Evolutionary conservation across 2,888 invertebrate genomes (phyloP).

Genomic region (Drosophila tanythrix): DNA sequence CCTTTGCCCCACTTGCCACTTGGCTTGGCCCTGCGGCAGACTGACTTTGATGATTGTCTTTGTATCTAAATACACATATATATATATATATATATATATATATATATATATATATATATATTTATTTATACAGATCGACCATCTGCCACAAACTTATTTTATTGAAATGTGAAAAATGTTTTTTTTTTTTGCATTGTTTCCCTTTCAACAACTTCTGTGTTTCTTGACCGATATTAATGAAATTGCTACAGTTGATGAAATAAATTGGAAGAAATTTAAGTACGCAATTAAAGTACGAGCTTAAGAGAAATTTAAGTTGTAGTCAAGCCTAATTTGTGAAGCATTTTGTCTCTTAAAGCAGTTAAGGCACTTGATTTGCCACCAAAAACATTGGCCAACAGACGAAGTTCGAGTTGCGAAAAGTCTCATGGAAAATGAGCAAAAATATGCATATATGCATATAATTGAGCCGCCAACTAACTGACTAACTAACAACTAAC

Average conservation of each 20-base stretch:
- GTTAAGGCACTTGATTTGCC: neutral
- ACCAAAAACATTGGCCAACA: neutral
- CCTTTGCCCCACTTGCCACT: constrained; percentile 6
- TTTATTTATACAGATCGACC: neutral
- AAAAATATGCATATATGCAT: constrained; percentile 13
- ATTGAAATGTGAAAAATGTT: constrained; percentile 3
- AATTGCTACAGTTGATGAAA: neutral
- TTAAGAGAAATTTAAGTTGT: neutral
- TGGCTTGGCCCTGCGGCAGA: constrained; percentile 8
- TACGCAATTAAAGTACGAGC: neutral
- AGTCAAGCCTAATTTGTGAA: neutral
- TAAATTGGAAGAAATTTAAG: neutral
- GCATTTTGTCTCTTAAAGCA: neutral
- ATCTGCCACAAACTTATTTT: neutral
- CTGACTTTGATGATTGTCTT: constrained; percentile 28
- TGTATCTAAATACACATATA: neutral
- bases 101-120: neutral
- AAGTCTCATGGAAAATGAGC: neutral
- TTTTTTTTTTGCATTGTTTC: neutral
- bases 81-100: neutral
- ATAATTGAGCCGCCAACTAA: constrained; percentile 18
- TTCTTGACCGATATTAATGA: neutral
- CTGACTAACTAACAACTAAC: constrained; percentile 32
- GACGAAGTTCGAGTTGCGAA: neutral
- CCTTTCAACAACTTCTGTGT: neutral